phyloP scores from a whole-genome alignment of 2,797 vertebrate species.

The Hippopotamyrus pictus region DNA sequence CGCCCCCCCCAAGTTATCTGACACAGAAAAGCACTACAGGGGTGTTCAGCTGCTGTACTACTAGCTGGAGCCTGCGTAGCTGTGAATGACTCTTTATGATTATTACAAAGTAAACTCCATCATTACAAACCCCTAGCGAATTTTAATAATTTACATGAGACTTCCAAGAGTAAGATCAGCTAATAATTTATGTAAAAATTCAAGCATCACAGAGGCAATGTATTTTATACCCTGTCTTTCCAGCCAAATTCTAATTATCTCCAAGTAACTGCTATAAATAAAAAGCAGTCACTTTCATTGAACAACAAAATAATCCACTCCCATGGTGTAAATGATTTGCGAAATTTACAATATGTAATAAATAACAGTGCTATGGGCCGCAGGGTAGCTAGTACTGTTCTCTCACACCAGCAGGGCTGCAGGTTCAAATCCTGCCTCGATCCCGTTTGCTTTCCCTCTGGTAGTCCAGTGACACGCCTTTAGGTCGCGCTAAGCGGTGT shows the following conservation, averaged over 20 bases:
- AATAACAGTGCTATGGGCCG: neutral
- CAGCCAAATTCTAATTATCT: neutral
- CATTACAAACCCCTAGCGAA: neutral
- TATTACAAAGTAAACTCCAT: neutral
- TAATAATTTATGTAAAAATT: neutral
- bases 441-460: neutral
- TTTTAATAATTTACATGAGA: neutral
- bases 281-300: neutral
- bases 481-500: neutral
- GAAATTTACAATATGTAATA: neutral
- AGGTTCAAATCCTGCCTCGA: neutral
- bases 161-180: neutral
- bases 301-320: neutral
- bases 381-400: neutral
- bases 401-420: neutral
- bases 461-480: neutral
- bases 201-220: neutral
- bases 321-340: neutral
- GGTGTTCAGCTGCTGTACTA: neutral
- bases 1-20: neutral
- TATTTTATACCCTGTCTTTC: neutral
- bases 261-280: neutral
- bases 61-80: neutral
- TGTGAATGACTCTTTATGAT: neutral
- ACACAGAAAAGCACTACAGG: neutral